These are phyloP conservation scores for Harmothoe impar DNA, from an alignment of 2,888 invertebrate genomes.

Conservation along the genomic window DNA sequence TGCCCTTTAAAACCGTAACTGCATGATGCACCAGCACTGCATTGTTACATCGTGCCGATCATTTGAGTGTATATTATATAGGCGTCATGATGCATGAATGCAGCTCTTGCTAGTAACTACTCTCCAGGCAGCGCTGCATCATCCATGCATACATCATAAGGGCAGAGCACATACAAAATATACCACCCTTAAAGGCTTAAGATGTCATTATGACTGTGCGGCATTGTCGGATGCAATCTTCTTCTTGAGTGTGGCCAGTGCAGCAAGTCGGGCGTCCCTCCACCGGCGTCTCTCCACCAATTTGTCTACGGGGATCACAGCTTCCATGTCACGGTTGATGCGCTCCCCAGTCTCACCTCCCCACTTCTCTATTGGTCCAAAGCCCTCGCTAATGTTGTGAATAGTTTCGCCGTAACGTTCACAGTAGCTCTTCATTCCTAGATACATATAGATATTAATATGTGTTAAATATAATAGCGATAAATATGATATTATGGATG, in stretches of 20 bases:
- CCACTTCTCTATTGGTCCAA: slow-evolving; percentile 74
- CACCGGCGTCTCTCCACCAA: slow-evolving; percentile 76
- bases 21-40: no score
- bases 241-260: slow-evolving; percentile 79
- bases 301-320: slow-evolving; percentile 75
- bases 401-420: slow-evolving; percentile 78
- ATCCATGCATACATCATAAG: no score
- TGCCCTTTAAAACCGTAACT: no score
- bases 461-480: no score
- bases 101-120: no score
- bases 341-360: slow-evolving; percentile 72
- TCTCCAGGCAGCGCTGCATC: no score
- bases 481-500: background rate
- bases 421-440: slow-evolving; percentile 77
- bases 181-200: background rate
- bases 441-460: background rate
- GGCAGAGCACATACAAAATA: no score
- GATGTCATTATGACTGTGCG: background rate
- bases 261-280: slow-evolving; percentile 79
- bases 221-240: slow-evolving; percentile 67
- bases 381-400: slow-evolving; percentile 72
- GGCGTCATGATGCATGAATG: no score
- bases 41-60: no score
- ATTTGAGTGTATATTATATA: no score
- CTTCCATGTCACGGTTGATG: slow-evolving; percentile 72